phyloP scores from a whole-genome alignment of 2,113 vertebrate genomes.

The Nansenia antarctica region DNA sequence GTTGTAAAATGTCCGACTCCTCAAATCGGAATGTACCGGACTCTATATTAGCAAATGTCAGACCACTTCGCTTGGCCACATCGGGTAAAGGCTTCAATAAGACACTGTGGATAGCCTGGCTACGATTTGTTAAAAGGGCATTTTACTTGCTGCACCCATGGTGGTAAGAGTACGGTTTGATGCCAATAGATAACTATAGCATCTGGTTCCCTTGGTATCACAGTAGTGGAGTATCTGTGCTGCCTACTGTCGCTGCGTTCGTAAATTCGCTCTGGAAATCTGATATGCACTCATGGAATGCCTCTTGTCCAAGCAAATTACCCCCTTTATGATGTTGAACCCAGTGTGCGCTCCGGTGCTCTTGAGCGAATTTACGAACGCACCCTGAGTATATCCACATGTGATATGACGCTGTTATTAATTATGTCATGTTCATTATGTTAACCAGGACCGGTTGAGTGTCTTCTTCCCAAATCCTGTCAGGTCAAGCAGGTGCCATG shows the following conservation, averaged over 20 bases:
- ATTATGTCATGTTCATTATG: too few species aligned
- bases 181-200: not conserved
- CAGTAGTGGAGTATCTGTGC: too few species aligned
- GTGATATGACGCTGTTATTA: not conserved
- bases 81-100: constrained; percentile 3
- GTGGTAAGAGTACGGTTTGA: not conserved
- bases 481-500: not conserved
- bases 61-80: not conserved
- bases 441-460: too few species aligned
- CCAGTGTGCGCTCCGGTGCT: too few species aligned
- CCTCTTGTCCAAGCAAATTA: too few species aligned
- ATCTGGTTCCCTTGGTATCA: not conserved
- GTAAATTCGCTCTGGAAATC: too few species aligned
- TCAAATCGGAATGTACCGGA: constrained; percentile 12
- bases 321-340: too few species aligned
- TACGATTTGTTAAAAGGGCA: not conserved
- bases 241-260: too few species aligned
- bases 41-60: not conserved
- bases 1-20: constrained; percentile 4
- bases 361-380: too few species aligned
- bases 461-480: not conserved
- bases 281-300: too few species aligned
- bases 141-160: not conserved
- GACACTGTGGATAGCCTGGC: constrained; percentile 4
- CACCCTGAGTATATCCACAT: not conserved